Evolutionary conservation across 2,113 vertebrate species (phyloP), one percentile per base, ranked within the genome.

Genomic region (Alethe diademata): DNA sequence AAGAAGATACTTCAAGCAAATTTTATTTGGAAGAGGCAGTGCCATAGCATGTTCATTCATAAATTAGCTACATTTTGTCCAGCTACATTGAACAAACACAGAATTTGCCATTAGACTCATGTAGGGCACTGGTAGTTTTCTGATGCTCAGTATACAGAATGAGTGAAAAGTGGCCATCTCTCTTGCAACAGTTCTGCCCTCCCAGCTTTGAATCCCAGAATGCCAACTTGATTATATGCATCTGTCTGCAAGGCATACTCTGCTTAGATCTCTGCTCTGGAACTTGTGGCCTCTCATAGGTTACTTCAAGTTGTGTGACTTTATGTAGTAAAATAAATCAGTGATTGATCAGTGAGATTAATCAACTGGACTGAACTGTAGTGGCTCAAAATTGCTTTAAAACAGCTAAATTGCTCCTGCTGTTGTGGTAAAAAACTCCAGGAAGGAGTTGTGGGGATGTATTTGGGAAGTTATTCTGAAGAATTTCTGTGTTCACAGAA

Each of bases 211-310:
- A 45, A 58, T 73, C 28, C 14, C 23, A 47, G 22, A 67, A 69
- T 22, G 5, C 45, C 57, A 28, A 2, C 50, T 69, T 42, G 23
- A 29, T 33, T 42, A 5, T 58, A 4, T 48, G 14, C 29, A 24
- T 61, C 29, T 72, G 0, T 58, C 20, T 54, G 33, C 71, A 31
- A 69, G 48, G 42, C 3, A 4, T 13, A 18, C 18, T 64, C 15
- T 80, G 51, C 56, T 23, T 65, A 29, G 13, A 45, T 86, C 40
- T 90, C 47, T 51, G 7, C 53, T 85, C 50, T 58, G 58, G 45
- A 58, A 4, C 18, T 51, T 36, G 11, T 0, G 3, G 8, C 31
- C 5, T 80, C 38, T 76, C 2, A 0, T 4, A 43, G 35, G 14
- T 50, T 40, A 29, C 40, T 38, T 45, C 70, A 71, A 51, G 35